Evolutionary conservation across 2,888 invertebrate genomes (phyloP).

Genomic region (Phengaris alcon): DNA sequence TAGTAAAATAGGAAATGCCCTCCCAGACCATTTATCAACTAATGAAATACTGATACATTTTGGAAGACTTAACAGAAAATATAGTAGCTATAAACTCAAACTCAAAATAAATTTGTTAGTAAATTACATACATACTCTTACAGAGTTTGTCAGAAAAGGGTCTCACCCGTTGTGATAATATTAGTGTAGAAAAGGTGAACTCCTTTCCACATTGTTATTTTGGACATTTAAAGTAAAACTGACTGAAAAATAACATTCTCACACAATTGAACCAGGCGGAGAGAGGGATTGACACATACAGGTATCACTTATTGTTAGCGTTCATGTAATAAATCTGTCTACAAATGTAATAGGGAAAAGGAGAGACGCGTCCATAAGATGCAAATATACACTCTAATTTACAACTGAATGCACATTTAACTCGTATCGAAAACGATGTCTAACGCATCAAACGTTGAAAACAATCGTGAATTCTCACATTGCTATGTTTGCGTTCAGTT

Average conservation of each 20-base stretch:
- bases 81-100: slow-evolving; percentile 27
- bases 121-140: slow-evolving; percentile 17
- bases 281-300: slow-evolving; percentile 4
- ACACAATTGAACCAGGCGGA: slow-evolving; percentile 18
- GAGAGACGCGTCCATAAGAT: background rate
- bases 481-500: background rate
- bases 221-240: background rate
- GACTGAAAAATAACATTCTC: background rate
- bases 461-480: background rate
- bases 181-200: background rate
- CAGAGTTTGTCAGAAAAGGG: slow-evolving; percentile 21
- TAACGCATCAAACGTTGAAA: background rate
- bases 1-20: slow-evolving; percentile 73
- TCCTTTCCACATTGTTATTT: background rate
- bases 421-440: background rate
- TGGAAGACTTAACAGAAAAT: slow-evolving; percentile 49
- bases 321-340: background rate
- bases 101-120: slow-evolving; percentile 22
- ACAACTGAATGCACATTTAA: background rate
- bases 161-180: slow-evolving; percentile 25
- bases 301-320: background rate
- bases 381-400: background rate
- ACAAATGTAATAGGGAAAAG: background rate
- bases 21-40: slow-evolving; percentile 52
- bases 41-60: slow-evolving; percentile 60